Evolutionary conservation across 2,888 invertebrate genomes (phyloP), one percentile per base, ranked within the genome.

Genomic region (Odontocerum albicorne): DNA sequence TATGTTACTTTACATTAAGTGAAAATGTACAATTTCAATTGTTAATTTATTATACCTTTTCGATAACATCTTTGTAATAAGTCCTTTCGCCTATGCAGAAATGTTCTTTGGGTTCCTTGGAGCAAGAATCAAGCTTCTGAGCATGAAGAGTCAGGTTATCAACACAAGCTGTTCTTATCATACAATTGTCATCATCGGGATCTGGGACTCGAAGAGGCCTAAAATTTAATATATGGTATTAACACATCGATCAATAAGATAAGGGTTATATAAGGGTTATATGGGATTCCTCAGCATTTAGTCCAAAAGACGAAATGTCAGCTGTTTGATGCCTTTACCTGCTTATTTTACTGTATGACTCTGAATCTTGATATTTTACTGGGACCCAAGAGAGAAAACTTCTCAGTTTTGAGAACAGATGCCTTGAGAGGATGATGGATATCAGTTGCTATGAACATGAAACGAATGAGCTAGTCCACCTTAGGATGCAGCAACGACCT

Each of bases 41-140:
- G n/a, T n/a, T n/a, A n/a, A n/a, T n/a, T n/a, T n/a, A n/a, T 7
- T 35, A 15, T 16, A 49, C 55, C 31, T 55, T 55, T 20, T 42
- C 31, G 16, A 49, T 47, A 4, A 36, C 12, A 10, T 55, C 35
- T 33, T 55, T 27, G 35, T 49, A 49, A 15, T 35, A 46, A 7
- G n/a, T 21, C 43, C 49, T 55, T 27, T 16, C 19, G 17, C 42
- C 19, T 49, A 22, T 33, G 13, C 49, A 42, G 16, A 43, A 42
- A 36, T 49, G 49, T 21, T 55, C 51, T 7, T 12, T 12, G 10
- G 51, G 35, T 8, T 51, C 39, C 15, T 35, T 35, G 1, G 33
- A 19, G 22, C 27, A 43, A 22, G 35, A 43, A 21, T 17, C 12
- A 35, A 17, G 21, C 3, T 46, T 33, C 8, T 16, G 22, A 10